A percentile compares a stretch with the other conserved stretches of the same genome.
Conservation (phyloP, 2,113 vertebrate genomes). For the Oophaga pumilio region DNA sequence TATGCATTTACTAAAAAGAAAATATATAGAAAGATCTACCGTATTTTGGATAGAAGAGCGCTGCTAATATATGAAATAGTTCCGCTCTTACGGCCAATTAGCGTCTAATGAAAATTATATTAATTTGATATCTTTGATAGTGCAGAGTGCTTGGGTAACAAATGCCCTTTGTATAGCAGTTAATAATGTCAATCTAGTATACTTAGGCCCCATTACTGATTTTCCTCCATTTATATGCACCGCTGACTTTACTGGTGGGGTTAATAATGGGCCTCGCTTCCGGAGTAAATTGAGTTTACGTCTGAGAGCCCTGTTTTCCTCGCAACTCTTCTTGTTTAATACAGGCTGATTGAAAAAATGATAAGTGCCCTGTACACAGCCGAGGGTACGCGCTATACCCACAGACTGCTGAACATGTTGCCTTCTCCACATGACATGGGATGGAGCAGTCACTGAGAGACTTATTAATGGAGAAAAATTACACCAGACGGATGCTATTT, state of each 20-base stretch:
- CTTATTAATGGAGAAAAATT: slow-evolving; percentile 77
- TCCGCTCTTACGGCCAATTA: slow-evolving; percentile 21
- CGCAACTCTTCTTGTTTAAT: slow-evolving; percentile 48
- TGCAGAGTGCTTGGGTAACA: background rate
- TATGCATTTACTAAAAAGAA: background rate
- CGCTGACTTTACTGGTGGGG: background rate
- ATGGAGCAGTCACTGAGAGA: slow-evolving; percentile 77
- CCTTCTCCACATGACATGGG: slow-evolving; percentile 71
- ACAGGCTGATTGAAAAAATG: slow-evolving; percentile 62
- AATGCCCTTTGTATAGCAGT: slow-evolving; percentile 25
- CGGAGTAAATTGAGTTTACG: slow-evolving; percentile 19
- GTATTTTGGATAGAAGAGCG: background rate
- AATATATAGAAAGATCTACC: background rate
- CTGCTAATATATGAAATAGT: slow-evolving; percentile 12
- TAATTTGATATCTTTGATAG: slow-evolving; percentile 12
- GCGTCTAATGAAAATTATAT: slow-evolving; percentile 19
- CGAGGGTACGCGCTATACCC: slow-evolving; percentile 62
- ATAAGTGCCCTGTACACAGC: slow-evolving; percentile 63
- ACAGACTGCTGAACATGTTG: slow-evolving; percentile 70
- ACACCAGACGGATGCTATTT: slow-evolving; percentile 66
- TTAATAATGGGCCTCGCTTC: background rate
- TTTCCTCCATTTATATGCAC: slow-evolving; percentile 1
- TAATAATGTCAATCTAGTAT: slow-evolving; percentile 38
- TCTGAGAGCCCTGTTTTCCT: slow-evolving; percentile 39
- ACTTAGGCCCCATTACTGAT: slow-evolving; percentile 26